Evolutionary conservation across 2,797 vertebrate species (phyloP).

Genomic region (Xiphophorus birchmanni): DNA sequence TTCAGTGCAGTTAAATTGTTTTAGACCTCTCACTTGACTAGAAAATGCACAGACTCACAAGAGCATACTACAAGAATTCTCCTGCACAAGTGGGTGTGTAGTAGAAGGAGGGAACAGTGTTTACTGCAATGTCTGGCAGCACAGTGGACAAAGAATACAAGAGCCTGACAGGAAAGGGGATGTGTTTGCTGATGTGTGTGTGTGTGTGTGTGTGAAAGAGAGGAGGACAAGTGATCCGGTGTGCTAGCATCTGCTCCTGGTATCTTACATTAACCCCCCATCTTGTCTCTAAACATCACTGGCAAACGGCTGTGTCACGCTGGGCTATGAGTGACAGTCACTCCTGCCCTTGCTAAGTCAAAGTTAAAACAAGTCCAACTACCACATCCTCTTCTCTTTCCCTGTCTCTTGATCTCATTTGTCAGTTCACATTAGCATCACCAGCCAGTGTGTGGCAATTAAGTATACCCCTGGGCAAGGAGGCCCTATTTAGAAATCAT

Average conservation of each 20-base stretch:
- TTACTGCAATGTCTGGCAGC: slow-evolving; percentile 7
- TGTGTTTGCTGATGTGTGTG: slow-evolving; percentile 28
- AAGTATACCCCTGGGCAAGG: slow-evolving; percentile 77
- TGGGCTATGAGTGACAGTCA: slow-evolving; percentile 45
- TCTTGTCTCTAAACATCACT: slow-evolving; percentile 14
- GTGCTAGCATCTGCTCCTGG: slow-evolving; percentile 32
- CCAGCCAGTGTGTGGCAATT: slow-evolving; percentile 80
- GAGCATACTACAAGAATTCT: neutral
- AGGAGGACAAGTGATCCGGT: neutral
- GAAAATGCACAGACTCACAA: slow-evolving; percentile 9
- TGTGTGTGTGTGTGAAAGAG: neutral
- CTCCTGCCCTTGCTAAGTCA: slow-evolving; percentile 62
- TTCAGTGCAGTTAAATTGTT: neutral
- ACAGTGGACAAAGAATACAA: slow-evolving; percentile 23
- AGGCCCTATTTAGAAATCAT: slow-evolving; percentile 81
- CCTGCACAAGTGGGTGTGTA: neutral
- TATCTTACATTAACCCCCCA: neutral
- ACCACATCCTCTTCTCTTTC: slow-evolving; percentile 17
- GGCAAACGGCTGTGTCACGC: slow-evolving; percentile 14
- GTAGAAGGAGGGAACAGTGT: slow-evolving; percentile 11
- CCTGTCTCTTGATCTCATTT: slow-evolving; percentile 56
- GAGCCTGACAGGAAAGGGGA: slow-evolving; percentile 14
- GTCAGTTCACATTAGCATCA: slow-evolving; percentile 80
- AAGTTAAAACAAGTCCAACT: slow-evolving; percentile 61
- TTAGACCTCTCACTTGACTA: slow-evolving; percentile 23